Evolutionary conservation across 2,797 vertebrate genomes (phyloP).

Genomic region (Anomalospiza imberbis): DNA sequence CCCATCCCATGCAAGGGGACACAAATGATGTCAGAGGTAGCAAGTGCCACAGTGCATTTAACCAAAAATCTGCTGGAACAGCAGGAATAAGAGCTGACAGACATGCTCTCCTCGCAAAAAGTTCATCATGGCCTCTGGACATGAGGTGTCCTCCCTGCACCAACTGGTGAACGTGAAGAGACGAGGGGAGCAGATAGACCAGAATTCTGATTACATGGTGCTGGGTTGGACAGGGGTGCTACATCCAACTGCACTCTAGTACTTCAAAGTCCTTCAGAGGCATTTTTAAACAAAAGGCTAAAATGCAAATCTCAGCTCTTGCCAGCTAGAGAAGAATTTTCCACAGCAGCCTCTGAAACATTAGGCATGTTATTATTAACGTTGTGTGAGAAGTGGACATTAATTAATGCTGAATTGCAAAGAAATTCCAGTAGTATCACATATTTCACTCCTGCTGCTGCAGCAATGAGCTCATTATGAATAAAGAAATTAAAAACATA

Average conservation of each 20-base stretch:
- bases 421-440: conserved; percentile 33
- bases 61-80: neutral
- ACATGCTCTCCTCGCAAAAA: neutral
- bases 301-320: conserved; percentile 13
- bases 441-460: conserved; percentile 27
- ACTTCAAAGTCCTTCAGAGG: neutral
- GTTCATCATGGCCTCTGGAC: neutral
- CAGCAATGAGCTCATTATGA: conserved; percentile 51
- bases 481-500: conserved; percentile 53
- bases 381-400: neutral
- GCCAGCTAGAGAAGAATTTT: neutral
- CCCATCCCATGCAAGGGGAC: accelerated
- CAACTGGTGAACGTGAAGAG: neutral
- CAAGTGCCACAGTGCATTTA: neutral
- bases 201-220: neutral
- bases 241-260: neutral
- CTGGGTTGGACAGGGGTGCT: neutral
- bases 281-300: neutral
- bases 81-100: neutral
- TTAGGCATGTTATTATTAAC: neutral
- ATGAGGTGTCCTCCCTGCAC: neutral
- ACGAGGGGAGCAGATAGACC: neutral
- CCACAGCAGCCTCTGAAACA: neutral
- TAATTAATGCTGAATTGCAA: conserved; percentile 60
- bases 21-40: neutral